Conservation (phyloP, 2,797 vertebrate species). For the Ptychadena robeensis region DNA sequence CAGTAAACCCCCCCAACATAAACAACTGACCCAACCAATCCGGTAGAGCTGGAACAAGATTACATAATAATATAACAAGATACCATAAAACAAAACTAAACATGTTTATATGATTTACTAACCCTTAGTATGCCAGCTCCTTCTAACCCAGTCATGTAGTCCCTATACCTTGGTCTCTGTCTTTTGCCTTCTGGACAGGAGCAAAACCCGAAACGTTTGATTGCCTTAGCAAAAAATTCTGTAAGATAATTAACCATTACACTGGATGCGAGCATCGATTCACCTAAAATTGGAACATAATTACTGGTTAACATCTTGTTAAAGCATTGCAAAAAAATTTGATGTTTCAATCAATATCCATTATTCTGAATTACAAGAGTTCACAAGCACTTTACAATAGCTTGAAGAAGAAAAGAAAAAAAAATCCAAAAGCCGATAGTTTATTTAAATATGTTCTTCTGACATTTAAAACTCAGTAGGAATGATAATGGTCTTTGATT, state of each 20-base stretch:
- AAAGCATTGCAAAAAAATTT: slow-evolving; percentile 10
- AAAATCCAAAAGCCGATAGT: background rate
- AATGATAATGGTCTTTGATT: background rate
- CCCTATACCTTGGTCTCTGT: no score
- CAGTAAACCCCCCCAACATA: no score
- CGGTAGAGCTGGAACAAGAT: no score
- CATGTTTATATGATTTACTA: no score
- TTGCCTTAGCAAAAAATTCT: background rate
- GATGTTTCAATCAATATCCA: slow-evolving; percentile 42
- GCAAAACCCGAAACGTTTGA: background rate
- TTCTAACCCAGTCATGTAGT: no score
- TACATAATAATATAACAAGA: no score
- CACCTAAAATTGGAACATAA: background rate
- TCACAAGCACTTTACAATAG: slow-evolving; percentile 3
- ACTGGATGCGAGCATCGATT: background rate
- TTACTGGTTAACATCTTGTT: slow-evolving; percentile 3
- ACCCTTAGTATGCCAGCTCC: no score
- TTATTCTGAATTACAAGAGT: slow-evolving; percentile 14
- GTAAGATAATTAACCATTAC: background rate
- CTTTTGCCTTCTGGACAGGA: no score
- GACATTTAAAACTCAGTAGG: slow-evolving; percentile 11
- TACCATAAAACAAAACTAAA: no score
- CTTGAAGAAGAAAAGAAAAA: background rate
- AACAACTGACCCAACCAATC: no score
- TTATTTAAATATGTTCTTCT: slow-evolving; percentile 1